phyloP scores from a whole-genome alignment of 30 jellyfish, hydroid and myxozoan genomes.

The Cassiopea xamachana region DNA sequence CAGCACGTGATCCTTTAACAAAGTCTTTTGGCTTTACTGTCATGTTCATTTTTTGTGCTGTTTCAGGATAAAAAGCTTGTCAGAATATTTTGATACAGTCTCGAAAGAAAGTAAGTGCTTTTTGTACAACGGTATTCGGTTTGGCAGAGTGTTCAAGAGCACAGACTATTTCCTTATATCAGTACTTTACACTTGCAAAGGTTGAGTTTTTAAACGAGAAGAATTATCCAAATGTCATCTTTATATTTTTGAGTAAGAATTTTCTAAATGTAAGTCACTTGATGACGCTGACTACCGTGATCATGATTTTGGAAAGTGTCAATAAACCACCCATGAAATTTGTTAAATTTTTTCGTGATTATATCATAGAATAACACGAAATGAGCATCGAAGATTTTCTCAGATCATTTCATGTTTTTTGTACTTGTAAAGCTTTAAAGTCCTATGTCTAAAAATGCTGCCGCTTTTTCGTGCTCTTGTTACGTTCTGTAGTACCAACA shows the following conservation, averaged over 20 bases:
- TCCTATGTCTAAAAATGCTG: no score
- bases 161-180: not conserved
- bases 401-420: no score
- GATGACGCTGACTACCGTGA: not conserved
- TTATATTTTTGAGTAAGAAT: no score
- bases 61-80: conserved; percentile 1
- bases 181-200: not conserved
- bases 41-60: not conserved
- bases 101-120: conserved; percentile 1
- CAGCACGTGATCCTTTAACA: not conserved
- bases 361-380: no score
- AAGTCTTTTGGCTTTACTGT: not conserved
- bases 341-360: not conserved
- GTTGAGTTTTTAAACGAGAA: not conserved
- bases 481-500: no score
- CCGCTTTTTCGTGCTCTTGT: no score
- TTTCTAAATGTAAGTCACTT: not conserved
- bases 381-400: no score
- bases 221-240: not conserved
- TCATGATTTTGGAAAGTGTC: not conserved
- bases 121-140: not conserved
- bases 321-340: not conserved
- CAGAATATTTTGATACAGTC: conserved; percentile 1
- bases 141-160: no score
- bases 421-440: not conserved